Conservation (phyloP, 2,113 vertebrate genomes). For the Genyomyrus donnyi region DNA sequence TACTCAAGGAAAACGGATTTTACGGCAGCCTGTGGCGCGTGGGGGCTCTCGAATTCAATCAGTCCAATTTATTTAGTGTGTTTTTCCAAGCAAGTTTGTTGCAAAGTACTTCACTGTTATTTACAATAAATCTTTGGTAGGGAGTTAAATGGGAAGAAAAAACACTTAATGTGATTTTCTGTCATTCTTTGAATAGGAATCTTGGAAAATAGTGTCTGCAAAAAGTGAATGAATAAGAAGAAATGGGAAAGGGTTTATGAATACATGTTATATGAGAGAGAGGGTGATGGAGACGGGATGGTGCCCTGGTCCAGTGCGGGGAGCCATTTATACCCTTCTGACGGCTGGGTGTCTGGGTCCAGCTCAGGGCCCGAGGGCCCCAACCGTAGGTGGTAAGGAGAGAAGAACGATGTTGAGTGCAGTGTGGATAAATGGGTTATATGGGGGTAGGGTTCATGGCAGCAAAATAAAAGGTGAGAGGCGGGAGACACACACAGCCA, state of each 20-base stretch:
- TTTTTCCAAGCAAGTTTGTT: neutral
- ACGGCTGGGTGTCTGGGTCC: neutral
- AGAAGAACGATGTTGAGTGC: neutral
- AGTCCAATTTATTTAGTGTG: neutral
- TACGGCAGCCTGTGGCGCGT: neutral
- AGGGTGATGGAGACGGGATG: neutral
- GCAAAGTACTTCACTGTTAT: neutral
- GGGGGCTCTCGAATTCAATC: neutral
- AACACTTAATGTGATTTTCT: neutral
- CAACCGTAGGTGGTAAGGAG: neutral
- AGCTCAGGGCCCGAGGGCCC: neutral
- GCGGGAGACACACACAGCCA: neutral
- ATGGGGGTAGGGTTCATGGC: neutral
- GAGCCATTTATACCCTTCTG: neutral
- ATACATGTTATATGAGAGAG: neutral
- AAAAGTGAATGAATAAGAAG: neutral
- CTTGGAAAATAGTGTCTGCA: neutral
- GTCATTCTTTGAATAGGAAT: neutral
- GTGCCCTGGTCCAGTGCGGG: neutral
- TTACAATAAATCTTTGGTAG: neutral
- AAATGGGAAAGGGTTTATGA: neutral
- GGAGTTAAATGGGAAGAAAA: neutral
- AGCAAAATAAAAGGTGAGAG: neutral
- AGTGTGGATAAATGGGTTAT: neutral
- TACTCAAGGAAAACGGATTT: constrained; percentile 6